phyloP scores from a whole-genome alignment of 2,113 vertebrate species.

The Origma solitaria region DNA sequence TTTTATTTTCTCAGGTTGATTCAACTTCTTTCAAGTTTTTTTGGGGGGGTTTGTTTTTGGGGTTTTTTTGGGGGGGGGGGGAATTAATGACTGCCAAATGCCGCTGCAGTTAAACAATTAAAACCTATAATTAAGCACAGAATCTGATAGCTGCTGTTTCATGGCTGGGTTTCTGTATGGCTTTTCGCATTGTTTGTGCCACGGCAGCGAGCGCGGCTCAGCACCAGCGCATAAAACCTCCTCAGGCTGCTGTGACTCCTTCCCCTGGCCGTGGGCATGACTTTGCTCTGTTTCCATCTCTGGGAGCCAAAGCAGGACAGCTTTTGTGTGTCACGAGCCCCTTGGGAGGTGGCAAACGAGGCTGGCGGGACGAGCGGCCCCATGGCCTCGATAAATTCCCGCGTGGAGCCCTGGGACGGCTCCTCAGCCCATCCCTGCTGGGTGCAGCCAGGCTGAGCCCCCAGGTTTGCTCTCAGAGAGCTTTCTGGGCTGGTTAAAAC shows the following conservation, averaged over 20 bases:
- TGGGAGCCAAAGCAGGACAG: background rate
- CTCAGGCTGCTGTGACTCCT: background rate
- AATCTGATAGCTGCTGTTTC: background rate
- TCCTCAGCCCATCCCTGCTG: rapidly evolving
- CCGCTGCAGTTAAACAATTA: constrained; percentile 49
- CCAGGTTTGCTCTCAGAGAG: background rate
- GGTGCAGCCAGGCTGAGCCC: background rate
- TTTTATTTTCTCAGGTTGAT: constrained; percentile 55
- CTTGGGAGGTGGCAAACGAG: background rate
- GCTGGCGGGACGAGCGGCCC: background rate
- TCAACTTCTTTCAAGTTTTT: constrained; percentile 12
- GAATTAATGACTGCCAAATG: constrained; percentile 39
- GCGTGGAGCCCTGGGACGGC: background rate
- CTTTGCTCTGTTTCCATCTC: background rate
- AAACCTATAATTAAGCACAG: constrained; percentile 13
- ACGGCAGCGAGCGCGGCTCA: background rate
- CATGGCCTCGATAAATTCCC: background rate
- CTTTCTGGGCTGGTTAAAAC: background rate
- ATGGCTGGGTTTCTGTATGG: background rate
- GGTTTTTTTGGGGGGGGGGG: background rate
- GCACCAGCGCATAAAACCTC: background rate
- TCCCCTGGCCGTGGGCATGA: background rate
- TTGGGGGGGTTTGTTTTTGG: background rate
- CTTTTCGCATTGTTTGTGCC: background rate
- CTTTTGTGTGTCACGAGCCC: constrained; percentile 2